Percentiles rank a stretch among this genome's conserved stretches.
These are phyloP conservation scores for Antechinus flavipes DNA, from an alignment of 2,113 vertebrate species.

Conservation along the genomic window DNA sequence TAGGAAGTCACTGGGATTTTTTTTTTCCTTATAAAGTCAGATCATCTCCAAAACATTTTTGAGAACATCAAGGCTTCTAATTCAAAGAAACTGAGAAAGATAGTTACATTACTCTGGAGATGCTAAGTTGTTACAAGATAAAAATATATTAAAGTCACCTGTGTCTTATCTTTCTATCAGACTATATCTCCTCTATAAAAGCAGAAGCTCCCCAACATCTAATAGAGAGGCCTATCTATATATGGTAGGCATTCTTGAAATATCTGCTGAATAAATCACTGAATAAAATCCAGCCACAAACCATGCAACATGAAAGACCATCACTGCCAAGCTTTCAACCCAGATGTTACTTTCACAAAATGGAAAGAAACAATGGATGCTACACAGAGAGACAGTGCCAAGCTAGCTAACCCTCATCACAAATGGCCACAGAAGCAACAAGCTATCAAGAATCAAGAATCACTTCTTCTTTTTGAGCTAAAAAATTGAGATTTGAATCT, in stretches of 20 bases:
- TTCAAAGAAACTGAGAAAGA: not conserved
- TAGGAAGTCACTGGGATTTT: not conserved
- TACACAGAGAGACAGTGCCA: not conserved
- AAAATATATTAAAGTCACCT: not conserved
- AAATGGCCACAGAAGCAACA: not conserved
- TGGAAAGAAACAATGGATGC: not conserved
- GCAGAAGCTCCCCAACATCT: not conserved
- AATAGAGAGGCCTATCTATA: not conserved
- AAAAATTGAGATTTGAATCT: constrained; percentile 15
- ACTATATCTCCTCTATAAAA: not conserved
- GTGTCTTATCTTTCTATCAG: not conserved
- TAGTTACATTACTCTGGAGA: not conserved
- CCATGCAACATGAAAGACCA: not conserved
- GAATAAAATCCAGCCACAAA: not conserved
- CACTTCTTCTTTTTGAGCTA: not conserved
- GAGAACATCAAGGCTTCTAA: not conserved
- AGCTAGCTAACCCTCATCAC: not conserved
- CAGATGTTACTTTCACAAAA: not conserved
- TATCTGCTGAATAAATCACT: not conserved
- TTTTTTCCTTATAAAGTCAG: not conserved
- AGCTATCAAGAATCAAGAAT: not conserved
- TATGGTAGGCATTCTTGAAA: not conserved
- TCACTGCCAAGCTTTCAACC: not conserved
- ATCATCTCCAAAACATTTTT: not conserved
- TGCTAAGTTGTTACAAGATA: not conserved